Base-by-base conservation (phyloP, 2,888 invertebrate species). In the Pediacus dermestoides region DNA sequence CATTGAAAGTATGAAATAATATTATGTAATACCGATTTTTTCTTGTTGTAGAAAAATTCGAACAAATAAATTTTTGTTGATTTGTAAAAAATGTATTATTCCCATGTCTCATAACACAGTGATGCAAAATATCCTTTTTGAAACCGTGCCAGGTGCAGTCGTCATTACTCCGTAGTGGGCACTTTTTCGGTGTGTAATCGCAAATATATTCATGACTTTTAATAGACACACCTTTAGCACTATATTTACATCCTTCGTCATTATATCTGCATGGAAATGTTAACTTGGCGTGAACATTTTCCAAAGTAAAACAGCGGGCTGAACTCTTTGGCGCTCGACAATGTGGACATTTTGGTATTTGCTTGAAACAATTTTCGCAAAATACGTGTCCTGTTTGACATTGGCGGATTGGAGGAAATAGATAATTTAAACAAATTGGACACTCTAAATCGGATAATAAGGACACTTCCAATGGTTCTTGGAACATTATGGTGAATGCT, bases 201-300 rank as follows among this genome's bases (percentile, higher is more conserved):
- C 57, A 58, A 16, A 34, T 18, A 16, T 26, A 26, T 37, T 57
- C 51, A 35, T 58, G 58, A 7, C 34, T 27, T 33, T 40, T 33
- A 18, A 58, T 49, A n/a, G 44, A n/a, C 2, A 31, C 30, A 4
- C 53, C 52, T 10, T 37, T 27, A 11, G 39, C 48, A 2, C 35
- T 28, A 11, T 37, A 41, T 7, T 9, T 34, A 30, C 58, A 58
- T 11, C 58, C 55, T 7, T 37, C 37, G 1, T 39, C 36, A 6
- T 13, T 15, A 23, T 50, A 49, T 27, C 35, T 46, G 36, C 57
- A 58, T 2, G 55, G 53, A 25, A 58, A 50, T 4, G 21, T 13
- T 4, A 54, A 14, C 9, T 43, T 42, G 1, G 21, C 33, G 10
- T 36, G 22, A 2, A 46, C 22, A 13, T 34, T 36, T 14, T 46